Percentiles rank a stretch among this genome's conserved stretches.
Conservation (phyloP, 2,888 invertebrate species). For the Agrenia bidenticulata region DNA sequence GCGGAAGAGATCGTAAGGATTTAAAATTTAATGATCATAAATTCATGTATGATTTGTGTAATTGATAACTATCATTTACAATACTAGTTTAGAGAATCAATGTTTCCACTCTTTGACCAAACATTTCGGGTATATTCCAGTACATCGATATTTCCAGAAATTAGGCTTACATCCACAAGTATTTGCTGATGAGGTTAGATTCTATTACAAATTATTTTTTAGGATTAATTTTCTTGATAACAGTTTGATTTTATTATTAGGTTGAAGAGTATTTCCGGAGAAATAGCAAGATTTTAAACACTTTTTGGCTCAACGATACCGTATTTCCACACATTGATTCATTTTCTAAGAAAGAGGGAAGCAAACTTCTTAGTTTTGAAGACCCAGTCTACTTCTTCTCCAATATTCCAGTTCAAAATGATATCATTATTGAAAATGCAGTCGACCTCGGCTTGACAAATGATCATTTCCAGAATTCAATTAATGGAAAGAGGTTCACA, state of each 20-base stretch:
- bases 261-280: constrained; percentile 1
- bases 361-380: neutral
- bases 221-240: neutral
- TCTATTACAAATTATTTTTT: neutral
- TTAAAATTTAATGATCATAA: no score
- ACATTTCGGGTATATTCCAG: neutral
- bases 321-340: constrained; percentile 3
- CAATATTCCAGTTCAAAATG: neutral
- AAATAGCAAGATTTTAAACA: neutral
- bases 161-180: neutral
- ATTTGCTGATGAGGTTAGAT: no score
- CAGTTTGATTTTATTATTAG: neutral
- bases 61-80: neutral
- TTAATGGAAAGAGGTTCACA: neutral
- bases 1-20: no score
- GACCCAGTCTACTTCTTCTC: constrained; percentile 4
- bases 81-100: neutral
- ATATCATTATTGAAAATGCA: neutral
- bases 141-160: constrained; percentile 1
- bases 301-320: neutral
- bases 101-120: neutral
- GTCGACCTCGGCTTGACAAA: constrained; percentile 10
- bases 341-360: neutral
- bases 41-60: no score
- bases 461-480: constrained; percentile 24